Evolutionary conservation across 2,888 invertebrate genomes (phyloP), one percentile per base, ranked within the genome.

Genomic region (Melinaea marsaeus): DNA sequence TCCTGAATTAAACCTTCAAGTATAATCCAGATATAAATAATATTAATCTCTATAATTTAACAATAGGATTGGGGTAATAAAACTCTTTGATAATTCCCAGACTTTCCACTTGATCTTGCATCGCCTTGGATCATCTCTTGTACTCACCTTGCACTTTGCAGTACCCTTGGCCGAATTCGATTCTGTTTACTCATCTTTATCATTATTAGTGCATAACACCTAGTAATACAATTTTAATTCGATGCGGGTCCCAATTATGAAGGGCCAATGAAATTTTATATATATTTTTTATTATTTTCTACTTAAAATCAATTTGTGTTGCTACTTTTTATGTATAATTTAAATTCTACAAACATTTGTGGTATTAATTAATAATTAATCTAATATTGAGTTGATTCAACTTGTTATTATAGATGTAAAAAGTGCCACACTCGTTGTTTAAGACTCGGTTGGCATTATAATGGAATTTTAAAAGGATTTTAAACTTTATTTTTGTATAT

Each of bases 81-180:
- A 68, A 32, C 66, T 71, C 64, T 65, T 63, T 65, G 66, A 72
- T 63, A 69, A 64, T 65, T 48, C 61, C 64, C 69, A 69, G 68
- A 67, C 60, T 63, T 61, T 62, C 55, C 61, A 54, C 56, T 59
- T 62, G 51, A 51, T 69, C 63, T 68, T 67, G 63, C 57, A 60
- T 65, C 63, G 60, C 59, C 64, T 66, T 64, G 66, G 60, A 62
- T 63, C 48, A 61, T 60, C 45, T 60, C 59, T 65, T 54, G 57
- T 9, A 65, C 48, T 65, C 61, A 64, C 69, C 69, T 68, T 65
- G 65, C 61, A 70, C 71, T 74, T 71, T 67, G 71, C 3, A 11
- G 62, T 66, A 76, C 71, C 83, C 86, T 85, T 84, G 83, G 79
- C 79, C 79, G 78, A 78, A 74, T 81, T 83, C 76, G 77, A 75